Evolutionary conservation across 2,113 vertebrate species (phyloP), one percentile per base, ranked within the genome.

Genomic region (Zapus hudsonius): DNA sequence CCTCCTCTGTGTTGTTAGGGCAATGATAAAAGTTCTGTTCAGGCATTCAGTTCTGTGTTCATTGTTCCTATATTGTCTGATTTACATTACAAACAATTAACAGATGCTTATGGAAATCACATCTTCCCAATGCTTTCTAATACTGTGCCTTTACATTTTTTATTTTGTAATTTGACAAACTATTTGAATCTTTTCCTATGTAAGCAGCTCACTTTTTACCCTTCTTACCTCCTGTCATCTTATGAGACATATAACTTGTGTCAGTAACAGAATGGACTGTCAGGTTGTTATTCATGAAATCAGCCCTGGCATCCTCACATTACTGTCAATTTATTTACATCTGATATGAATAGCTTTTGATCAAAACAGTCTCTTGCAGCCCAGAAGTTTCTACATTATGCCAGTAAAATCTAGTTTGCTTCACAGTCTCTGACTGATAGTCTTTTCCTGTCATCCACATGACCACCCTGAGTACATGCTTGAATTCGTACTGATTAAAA

Each of bases 321-420:
- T 88, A 36, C 13, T 17, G 4, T 91, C 92, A 67, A 78, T 85
- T 83, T 89, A 80, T 84, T 78, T 84, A 82, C 36, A 59, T 84
- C 27, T 70, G 36, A n/a, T 75, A 75, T 63, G 23, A 38, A 84
- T 2, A 84, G 1, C 29, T 33, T 94, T 38, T 78, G 20, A 63
- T 93, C 63, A 84, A 73, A 73, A 29, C 66, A 19, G 47, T 85
- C 55, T 69, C 36, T 67, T 80, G 6, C 33, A 78, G 44, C 44
- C 19, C 1, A 17, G 47, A 80, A 85, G 4, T 31, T 78, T 84
- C 82, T 16, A 1, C 72, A 42, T 84, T 79, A 38, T 94, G 36
- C 15, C 80, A 89, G 47, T 33, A 91, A 91, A 86, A 40, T 86
- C 7, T 27, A 74, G 36, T 93, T 80, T 75, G 42, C 40, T 86